Percentiles rank a stretch among this genome's conserved stretches.
phyloP scores from a whole-genome alignment of 2,797 vertebrate genomes.

The Podargus strigoides region DNA sequence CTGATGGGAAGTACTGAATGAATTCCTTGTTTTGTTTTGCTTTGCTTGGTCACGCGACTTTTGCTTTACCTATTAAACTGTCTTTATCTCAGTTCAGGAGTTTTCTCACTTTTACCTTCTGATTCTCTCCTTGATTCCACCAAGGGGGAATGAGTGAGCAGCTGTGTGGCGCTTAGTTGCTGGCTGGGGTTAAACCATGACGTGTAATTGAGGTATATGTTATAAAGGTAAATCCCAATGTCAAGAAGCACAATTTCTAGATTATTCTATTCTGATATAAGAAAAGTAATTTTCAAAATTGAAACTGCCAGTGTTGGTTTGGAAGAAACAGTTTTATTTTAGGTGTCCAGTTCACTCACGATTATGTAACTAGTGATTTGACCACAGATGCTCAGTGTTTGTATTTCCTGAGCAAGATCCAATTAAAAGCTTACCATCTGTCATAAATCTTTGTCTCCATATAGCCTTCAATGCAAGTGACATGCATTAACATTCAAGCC shows the following conservation, averaged over 20 bases:
- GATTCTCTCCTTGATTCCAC: background rate
- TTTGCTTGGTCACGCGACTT: rapidly evolving
- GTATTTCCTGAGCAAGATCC: background rate
- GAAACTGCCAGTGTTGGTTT: background rate
- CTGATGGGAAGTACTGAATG: rapidly evolving
- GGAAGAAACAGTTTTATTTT: background rate
- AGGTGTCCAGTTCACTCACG: background rate
- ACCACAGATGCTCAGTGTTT: background rate
- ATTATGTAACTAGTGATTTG: background rate
- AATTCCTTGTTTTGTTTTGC: background rate
- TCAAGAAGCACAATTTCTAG: background rate
- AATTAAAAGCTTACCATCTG: conserved; percentile 25
- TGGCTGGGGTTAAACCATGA: too few relatives aligned
- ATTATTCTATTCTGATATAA: background rate
- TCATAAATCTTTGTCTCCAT: background rate
- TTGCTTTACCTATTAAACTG: background rate
- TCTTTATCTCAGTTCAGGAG: background rate
- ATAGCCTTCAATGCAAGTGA: background rate
- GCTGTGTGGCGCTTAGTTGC: background rate
- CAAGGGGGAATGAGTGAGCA: rapidly evolving
- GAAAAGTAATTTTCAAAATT: background rate
- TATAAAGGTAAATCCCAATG: background rate
- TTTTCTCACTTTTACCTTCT: background rate
- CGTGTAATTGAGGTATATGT: background rate
- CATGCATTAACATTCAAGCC: background rate